Percentiles rank a stretch among this genome's conserved stretches.
Conservation (phyloP, 2,888 invertebrate species). For the Chymomyza caudatula region DNA sequence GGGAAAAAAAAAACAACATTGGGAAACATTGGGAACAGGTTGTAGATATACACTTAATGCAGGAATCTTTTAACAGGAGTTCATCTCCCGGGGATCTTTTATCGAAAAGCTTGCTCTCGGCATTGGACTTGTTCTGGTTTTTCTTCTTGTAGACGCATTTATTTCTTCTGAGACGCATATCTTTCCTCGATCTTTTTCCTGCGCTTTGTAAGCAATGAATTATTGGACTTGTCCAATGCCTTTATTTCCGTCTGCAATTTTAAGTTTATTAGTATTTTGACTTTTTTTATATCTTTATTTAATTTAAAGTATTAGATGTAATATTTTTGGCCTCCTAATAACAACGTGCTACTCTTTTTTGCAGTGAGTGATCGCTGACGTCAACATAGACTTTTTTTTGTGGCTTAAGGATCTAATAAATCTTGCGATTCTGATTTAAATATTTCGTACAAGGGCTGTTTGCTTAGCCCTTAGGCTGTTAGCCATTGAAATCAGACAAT, state of each 20-base stretch:
- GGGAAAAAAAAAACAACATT: conserved; percentile 27
- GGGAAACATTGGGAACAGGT: conserved; percentile 17
- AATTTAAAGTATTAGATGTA: not conserved
- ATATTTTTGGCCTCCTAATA: no score
- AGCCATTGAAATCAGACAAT: no score
- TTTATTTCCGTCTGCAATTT: conserved; percentile 89
- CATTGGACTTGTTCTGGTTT: not conserved
- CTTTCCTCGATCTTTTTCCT: conserved; percentile 79
- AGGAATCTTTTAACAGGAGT: not conserved
- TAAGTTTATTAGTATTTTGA: not conserved
- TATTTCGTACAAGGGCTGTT: no score
- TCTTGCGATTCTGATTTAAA: no score
- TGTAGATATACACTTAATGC: not conserved
- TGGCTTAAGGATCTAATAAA: no score
- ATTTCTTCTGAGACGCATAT: conserved; percentile 34
- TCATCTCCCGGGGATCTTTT: not conserved
- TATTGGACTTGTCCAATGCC: conserved; percentile 93
- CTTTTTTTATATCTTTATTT: not conserved
- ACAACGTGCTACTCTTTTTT: no score
- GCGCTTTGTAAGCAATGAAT: conserved; percentile 92
- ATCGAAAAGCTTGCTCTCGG: not conserved
- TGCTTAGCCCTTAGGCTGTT: no score
- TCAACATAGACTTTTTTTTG: no score
- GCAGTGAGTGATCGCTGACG: no score
- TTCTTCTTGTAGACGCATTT: not conserved